Percentiles rank a stretch among this genome's conserved stretches.
Conservation (phyloP, 2,888 invertebrate genomes). For the Chouioia cunea region DNA sequence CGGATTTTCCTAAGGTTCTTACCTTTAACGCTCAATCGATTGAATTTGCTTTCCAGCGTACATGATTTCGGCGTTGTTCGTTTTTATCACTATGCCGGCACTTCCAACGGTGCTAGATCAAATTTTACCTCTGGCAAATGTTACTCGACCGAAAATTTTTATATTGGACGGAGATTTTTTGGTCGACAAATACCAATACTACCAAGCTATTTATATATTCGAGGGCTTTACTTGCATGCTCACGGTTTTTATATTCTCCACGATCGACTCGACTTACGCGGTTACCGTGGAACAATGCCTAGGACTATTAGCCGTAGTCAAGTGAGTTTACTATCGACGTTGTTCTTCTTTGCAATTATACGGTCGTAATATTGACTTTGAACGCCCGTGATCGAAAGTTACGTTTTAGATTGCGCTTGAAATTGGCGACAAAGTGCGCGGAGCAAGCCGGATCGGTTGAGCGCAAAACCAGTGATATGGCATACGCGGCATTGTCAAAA, state of each 20-base stretch:
- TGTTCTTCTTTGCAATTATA: too few relatives aligned
- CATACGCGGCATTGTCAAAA: not conserved
- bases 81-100: slow-evolving; percentile 21
- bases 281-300: slow-evolving; percentile 20
- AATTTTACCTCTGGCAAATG: slow-evolving; percentile 7
- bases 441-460: not conserved
- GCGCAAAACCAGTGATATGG: not conserved
- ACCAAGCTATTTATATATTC: slow-evolving; percentile 18
- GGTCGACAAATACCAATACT: slow-evolving; percentile 10
- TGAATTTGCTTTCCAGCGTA: not conserved
- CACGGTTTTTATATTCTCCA: not conserved
- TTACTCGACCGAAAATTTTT: not conserved
- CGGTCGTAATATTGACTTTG: too few relatives aligned
- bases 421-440: not conserved
- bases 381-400: too few relatives aligned
- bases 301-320: slow-evolving; percentile 23
- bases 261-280: slow-evolving; percentile 17
- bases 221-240: slow-evolving; percentile 8
- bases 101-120: slow-evolving; percentile 4
- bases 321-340: slow-evolving; percentile 4
- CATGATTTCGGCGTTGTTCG: slow-evolving; percentile 1
- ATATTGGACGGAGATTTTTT: slow-evolving; percentile 26
- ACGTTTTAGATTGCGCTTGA: slow-evolving; percentile 23
- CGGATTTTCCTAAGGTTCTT: not conserved
- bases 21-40: not conserved